Evolutionary conservation across 2,888 invertebrate species (phyloP).

Genomic region (Lasiommata megera): DNA sequence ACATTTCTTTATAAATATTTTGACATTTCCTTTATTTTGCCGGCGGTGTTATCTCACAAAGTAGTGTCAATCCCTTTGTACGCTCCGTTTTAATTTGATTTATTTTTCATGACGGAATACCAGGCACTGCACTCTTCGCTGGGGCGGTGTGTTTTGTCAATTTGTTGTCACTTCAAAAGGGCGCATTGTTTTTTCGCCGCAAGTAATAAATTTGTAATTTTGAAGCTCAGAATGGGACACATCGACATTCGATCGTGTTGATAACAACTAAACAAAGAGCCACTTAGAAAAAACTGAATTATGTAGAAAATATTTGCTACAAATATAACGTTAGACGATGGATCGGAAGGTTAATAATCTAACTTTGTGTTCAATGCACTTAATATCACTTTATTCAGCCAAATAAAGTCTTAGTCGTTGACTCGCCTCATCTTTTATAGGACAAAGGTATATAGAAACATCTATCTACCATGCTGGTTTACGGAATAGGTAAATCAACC

Average conservation of each 20-base stretch:
- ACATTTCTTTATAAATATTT: conserved; percentile 80
- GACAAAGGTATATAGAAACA: no score
- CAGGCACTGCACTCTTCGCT: conserved; percentile 54
- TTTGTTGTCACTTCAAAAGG: conserved; percentile 74
- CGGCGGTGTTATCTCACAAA: conserved; percentile 70
- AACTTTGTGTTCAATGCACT: background rate
- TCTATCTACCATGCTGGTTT: no score
- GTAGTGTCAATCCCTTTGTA: conserved; percentile 74
- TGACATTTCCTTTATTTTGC: conserved; percentile 77
- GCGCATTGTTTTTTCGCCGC: conserved; percentile 36
- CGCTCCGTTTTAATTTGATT: conserved; percentile 76
- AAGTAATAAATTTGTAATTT: background rate
- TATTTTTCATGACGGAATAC: conserved; percentile 72
- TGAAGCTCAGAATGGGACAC: background rate
- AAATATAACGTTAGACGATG: background rate
- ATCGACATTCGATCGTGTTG: background rate
- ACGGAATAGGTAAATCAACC: no score
- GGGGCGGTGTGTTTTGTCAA: conserved; percentile 66
- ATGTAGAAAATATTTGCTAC: background rate
- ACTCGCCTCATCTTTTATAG: no score
- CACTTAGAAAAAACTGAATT: background rate
- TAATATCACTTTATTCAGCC: no score
- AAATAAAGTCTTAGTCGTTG: no score
- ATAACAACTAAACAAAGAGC: background rate
- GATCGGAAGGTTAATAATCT: background rate